Evolutionary conservation across 2,888 invertebrate genomes (phyloP).

Genomic region (Patella caerulea): DNA sequence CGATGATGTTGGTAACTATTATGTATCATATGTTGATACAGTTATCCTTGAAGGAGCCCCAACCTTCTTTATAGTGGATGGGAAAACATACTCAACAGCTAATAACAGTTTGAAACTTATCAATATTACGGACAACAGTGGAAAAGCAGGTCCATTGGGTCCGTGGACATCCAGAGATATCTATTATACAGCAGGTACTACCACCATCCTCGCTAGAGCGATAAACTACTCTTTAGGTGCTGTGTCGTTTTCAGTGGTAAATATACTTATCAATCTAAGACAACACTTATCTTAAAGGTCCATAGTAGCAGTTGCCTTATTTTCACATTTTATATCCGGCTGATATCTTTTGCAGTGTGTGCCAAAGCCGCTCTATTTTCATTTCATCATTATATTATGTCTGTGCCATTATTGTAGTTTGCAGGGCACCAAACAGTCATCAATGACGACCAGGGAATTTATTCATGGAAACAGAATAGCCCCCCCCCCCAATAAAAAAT

Average conservation of each 20-base stretch:
- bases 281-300: too few species aligned
- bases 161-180: slow-evolving; percentile 14
- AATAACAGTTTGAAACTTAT: slow-evolving; percentile 36
- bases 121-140: slow-evolving; percentile 10
- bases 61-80: slow-evolving; percentile 41
- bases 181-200: slow-evolving; percentile 21
- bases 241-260: slow-evolving; percentile 28
- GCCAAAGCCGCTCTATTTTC: too few species aligned
- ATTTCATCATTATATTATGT: too few species aligned
- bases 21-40: neutral
- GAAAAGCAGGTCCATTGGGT: neutral
- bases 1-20: neutral
- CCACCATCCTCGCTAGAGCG: slow-evolving; percentile 20
- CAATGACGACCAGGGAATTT: too few species aligned
- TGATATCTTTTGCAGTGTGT: too few species aligned
- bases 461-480: too few species aligned
- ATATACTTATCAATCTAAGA: neutral
- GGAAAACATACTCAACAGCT: slow-evolving; percentile 35
- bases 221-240: slow-evolving; percentile 12
- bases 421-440: too few species aligned
- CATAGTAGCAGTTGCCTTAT: too few species aligned
- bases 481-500: too few species aligned
- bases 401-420: too few species aligned
- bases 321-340: too few species aligned
- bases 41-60: slow-evolving; percentile 45